Percentiles rank a stretch among this genome's conserved stretches.
Evolutionary conservation across 2,888 invertebrate species (phyloP).

Genomic region (Leptopilina syphax): DNA sequence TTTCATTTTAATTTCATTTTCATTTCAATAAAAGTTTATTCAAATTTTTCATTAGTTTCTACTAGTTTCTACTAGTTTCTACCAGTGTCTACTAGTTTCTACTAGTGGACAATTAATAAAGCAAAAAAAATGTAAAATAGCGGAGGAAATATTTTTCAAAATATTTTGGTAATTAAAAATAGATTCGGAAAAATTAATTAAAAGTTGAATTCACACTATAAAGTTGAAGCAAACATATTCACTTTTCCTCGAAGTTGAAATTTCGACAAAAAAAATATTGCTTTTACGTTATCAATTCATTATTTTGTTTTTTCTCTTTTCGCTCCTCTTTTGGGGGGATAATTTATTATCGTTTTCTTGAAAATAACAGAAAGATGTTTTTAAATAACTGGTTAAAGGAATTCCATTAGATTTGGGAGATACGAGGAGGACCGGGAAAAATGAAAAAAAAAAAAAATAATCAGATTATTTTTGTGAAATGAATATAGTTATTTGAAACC

Average conservation of each 20-base stretch:
- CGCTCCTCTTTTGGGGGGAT: background rate
- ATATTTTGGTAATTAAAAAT: too few relatives aligned
- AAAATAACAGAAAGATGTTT: background rate
- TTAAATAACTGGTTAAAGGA: slow-evolving; percentile 10
- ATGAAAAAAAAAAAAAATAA: slow-evolving; percentile 27
- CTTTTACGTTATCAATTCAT: background rate
- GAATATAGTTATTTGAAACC: slow-evolving; percentile 23
- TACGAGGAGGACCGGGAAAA: too few relatives aligned
- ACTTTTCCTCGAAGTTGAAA: too few relatives aligned
- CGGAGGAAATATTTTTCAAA: too few relatives aligned
- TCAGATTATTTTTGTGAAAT: slow-evolving; percentile 33
- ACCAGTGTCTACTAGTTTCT: too few relatives aligned
- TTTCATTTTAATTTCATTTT: too few relatives aligned
- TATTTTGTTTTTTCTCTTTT: background rate
- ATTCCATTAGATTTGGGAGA: slow-evolving; percentile 30
- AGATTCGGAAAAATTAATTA: background rate
- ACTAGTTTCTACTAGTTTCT: too few relatives aligned
- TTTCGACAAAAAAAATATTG: background rate
- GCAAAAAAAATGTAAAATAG: too few relatives aligned
- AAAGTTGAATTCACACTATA: background rate
- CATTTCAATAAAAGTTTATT: too few relatives aligned
- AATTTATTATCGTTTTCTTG: slow-evolving; percentile 9
- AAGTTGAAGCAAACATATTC: background rate
- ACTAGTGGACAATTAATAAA: too few relatives aligned
- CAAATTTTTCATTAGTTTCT: too few relatives aligned